Evolutionary conservation across 2,888 invertebrate genomes (phyloP).

Genomic region (Diogma glabrata): DNA sequence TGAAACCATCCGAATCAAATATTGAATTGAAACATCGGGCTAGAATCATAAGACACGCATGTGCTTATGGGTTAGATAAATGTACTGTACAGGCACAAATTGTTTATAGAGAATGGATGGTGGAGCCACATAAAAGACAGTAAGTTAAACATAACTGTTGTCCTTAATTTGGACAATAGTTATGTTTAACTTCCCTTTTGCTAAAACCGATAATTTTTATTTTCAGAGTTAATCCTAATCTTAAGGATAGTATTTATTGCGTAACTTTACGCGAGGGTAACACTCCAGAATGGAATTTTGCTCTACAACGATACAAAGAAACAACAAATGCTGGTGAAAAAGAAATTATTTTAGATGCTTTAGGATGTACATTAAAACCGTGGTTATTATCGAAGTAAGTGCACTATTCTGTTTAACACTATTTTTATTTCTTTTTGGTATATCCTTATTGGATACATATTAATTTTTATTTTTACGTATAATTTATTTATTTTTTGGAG

Average conservation of each 20-base stretch:
- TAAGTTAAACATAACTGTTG: slow-evolving; percentile 24
- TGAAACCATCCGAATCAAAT: slow-evolving; percentile 39
- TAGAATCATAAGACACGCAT: slow-evolving; percentile 42
- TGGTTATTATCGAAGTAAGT: slow-evolving; percentile 45
- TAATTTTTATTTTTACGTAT: too few species aligned
- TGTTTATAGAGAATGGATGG: slow-evolving; percentile 42
- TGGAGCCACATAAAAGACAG: slow-evolving; percentile 38
- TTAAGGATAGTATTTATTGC: slow-evolving; percentile 52
- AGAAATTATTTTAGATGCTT: slow-evolving; percentile 42
- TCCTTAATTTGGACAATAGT: slow-evolving; percentile 3
- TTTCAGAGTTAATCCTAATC: slow-evolving; percentile 47
- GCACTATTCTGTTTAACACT: neutral
- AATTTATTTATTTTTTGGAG: too few species aligned
- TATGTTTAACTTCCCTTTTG: slow-evolving; percentile 4
- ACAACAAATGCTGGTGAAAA: slow-evolving; percentile 47
- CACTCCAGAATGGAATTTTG: slow-evolving; percentile 55
- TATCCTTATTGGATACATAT: too few species aligned
- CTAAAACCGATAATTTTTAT: too few species aligned
- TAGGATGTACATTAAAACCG: slow-evolving; percentile 44
- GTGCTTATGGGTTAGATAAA: slow-evolving; percentile 39
- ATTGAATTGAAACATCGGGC: slow-evolving; percentile 40
- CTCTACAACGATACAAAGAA: slow-evolving; percentile 39
- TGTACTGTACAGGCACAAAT: slow-evolving; percentile 39
- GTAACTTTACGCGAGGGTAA: slow-evolving; percentile 50
- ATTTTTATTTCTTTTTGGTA: too few species aligned